Base-by-base conservation (phyloP, 2,888 invertebrate species). In the Lithodes maja region DNA sequence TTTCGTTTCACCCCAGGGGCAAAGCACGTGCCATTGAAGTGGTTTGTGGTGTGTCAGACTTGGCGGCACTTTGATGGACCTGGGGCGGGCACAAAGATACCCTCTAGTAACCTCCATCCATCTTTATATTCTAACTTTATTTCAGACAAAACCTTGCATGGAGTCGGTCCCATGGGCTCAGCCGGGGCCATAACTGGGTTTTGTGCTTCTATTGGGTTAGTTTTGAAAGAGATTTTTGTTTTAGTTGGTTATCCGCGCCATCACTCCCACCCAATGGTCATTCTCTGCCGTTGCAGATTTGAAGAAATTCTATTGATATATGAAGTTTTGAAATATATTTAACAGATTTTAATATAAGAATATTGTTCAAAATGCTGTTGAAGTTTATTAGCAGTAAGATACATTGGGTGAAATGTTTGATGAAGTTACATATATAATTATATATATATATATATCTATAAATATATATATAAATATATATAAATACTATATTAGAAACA, bases 91-190 rank as follows among this genome's bases (percentile, higher is more conserved):
- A 12, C 5, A 12, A 52, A 9, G 52, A 2, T n/a, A 7, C 50
- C 50, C 78, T n/a, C 78, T 52, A 7, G 54, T 78, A 12, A n/a
- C 7, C 15, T 12, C 55, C 17, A 9, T 17, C 55, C 33, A 15
- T 1, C 78, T 1, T 50, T 12, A 2, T 52, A 9, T 17, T 79
- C 17, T 2, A 7, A 2, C n/a, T 52, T 86, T 33, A 9, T 71
- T 89, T 89, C 68, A 89, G 61, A 89, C 88, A 84, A 89, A 89
- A 81, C 88, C 88, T 75, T 89, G 85, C 84, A 74, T 80, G 85
- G 88, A 83, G 53, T 89, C 88, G 85, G 88, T 89, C 54, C 61
- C 68, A 85, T 89, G 88, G 88, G 88, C 88, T 89, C 88, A 89
- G 85, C 88, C 81, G 88, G 88, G 71, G 88, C 81, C 85, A 89